A percentile compares a stretch with the other conserved stretches of the same genome.
These are phyloP conservation scores for Phymorhynchus buccinoides DNA, from an alignment of 1,140 invertebrate species.

Conservation along the genomic window DNA sequence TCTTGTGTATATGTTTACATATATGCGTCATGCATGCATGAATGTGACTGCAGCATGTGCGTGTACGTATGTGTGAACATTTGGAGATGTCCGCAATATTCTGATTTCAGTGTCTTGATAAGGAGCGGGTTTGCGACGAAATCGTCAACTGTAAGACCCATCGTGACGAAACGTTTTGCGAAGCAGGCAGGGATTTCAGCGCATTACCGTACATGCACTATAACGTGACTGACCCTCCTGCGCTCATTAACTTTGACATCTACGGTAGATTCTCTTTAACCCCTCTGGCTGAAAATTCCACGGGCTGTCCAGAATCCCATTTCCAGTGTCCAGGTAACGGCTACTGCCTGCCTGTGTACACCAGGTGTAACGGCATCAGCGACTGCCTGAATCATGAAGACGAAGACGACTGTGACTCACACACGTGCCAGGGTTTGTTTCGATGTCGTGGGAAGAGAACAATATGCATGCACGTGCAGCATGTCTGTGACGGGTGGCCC, in stretches of 20 bases:
- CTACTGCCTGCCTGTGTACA: slow-evolving; percentile 12
- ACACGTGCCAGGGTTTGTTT: not conserved
- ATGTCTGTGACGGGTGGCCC: not conserved
- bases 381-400: slow-evolving; percentile 9
- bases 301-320: not conserved
- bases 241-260: not conserved
- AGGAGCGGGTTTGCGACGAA: too few relatives aligned
- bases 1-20: too few relatives aligned
- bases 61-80: too few relatives aligned
- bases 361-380: not conserved
- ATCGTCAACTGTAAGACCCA: not conserved
- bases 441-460: not conserved
- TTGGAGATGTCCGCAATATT: too few relatives aligned
- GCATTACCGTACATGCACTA: not conserved
- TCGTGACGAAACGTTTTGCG: not conserved
- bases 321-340: not conserved
- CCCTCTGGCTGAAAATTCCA: not conserved
- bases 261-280: not conserved
- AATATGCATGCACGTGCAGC: not conserved
- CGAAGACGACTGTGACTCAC: not conserved
- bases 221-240: not conserved
- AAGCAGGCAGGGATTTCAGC: not conserved
- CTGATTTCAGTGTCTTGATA: too few relatives aligned
- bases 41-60: too few relatives aligned
- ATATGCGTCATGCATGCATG: too few relatives aligned